phyloP scores from a whole-genome alignment of 2,888 invertebrate genomes.

The Drosophila seclusa region DNA sequence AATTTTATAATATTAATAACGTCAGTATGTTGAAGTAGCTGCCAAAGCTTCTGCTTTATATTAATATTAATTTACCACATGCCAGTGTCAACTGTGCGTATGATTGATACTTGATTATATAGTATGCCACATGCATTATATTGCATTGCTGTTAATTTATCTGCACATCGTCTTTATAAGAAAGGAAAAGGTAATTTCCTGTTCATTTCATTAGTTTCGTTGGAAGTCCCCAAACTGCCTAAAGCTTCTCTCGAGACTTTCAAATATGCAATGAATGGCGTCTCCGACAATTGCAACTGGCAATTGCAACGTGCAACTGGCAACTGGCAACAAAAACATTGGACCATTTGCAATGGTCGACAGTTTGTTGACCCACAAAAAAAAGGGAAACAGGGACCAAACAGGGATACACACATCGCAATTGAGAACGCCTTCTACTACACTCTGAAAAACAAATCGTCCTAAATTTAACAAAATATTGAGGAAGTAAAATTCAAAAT shows the following conservation, averaged over 20 bases:
- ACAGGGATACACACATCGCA: constrained; percentile 41
- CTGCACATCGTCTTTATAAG: constrained; percentile 3
- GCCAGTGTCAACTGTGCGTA: constrained; percentile 41
- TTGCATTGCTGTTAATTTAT: constrained; percentile 20
- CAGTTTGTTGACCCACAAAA: constrained; percentile 69
- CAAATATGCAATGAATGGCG: constrained; percentile 53
- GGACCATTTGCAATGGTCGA: constrained; percentile 50
- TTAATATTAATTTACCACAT: constrained; percentile 44
- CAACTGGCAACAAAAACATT: background rate
- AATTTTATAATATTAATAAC: constrained; percentile 51
- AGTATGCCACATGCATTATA: background rate
- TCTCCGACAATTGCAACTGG: constrained; percentile 26
- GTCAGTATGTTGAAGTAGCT: constrained; percentile 28
- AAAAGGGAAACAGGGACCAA: constrained; percentile 1
- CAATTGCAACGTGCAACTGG: constrained; percentile 14
- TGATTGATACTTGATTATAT: constrained; percentile 58
- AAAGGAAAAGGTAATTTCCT: constrained; percentile 26
- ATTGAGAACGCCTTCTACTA: constrained; percentile 35
- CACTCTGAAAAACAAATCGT: background rate
- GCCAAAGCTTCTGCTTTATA: constrained; percentile 28
- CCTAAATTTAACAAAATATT: background rate
- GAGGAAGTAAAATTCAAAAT: background rate
- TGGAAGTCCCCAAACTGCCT: constrained; percentile 12
- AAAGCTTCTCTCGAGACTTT: constrained; percentile 21
- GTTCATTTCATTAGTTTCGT: constrained; percentile 33